phyloP scores from a whole-genome alignment of 1,140 invertebrate species.

The Neodiprion fabricii region DNA sequence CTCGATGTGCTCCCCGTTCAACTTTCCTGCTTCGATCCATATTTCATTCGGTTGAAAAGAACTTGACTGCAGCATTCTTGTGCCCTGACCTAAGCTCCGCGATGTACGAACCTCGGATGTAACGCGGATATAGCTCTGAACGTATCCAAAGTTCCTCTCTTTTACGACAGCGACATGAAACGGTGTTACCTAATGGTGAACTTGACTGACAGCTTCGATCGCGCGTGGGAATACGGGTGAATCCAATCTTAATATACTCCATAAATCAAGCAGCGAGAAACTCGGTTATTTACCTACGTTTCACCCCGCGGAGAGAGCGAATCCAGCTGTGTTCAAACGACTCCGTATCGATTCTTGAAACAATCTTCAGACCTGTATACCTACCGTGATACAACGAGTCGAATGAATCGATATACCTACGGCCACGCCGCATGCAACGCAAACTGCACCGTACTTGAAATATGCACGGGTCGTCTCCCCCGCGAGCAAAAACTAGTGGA shows the following conservation, averaged over 20 bases:
- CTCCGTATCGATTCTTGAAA: neutral
- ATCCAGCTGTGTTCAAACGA: neutral
- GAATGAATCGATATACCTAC: neutral
- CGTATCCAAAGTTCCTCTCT: too few relatives aligned
- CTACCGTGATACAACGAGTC: neutral
- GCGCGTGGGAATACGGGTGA: too few relatives aligned
- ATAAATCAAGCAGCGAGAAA: too few relatives aligned
- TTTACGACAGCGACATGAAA: too few relatives aligned
- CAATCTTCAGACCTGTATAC: neutral
- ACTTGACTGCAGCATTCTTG: neutral
- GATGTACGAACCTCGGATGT: too few relatives aligned
- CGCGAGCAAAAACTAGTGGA: too few relatives aligned
- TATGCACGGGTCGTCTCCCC: neutral
- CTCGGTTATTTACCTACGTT: too few relatives aligned
- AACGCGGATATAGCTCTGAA: too few relatives aligned
- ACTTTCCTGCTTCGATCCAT: slow-evolving; percentile 38
- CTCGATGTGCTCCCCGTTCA: slow-evolving; percentile 7
- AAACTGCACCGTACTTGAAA: neutral
- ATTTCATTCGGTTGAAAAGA: slow-evolving; percentile 39
- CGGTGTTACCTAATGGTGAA: too few relatives aligned
- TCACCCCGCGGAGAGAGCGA: too few relatives aligned
- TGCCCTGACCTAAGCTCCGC: neutral
- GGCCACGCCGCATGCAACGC: neutral
- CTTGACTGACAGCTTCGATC: too few relatives aligned
- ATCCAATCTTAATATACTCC: too few relatives aligned